A percentile compares a stretch with the other conserved stretches of the same genome.
These are phyloP conservation scores for Dolichoris vasculosae DNA, from an alignment of 1,140 invertebrate genomes.

Conservation along the genomic window DNA sequence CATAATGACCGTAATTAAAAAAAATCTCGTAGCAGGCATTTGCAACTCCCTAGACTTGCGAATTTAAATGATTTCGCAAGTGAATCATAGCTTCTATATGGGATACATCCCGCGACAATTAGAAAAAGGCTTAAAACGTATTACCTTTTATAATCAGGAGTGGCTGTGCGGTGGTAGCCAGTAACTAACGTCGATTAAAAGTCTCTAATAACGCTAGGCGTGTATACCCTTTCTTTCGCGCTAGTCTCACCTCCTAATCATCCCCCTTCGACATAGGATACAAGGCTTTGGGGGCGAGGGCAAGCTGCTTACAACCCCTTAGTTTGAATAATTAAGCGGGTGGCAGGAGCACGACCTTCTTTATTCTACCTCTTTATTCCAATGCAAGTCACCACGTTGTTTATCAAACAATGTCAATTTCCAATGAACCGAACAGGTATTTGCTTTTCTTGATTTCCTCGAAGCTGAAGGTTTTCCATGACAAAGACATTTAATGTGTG, in stretches of 20 bases:
- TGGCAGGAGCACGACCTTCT: slow-evolving; percentile 42
- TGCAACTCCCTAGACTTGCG: slow-evolving; percentile 16
- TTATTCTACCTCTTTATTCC: slow-evolving; percentile 35
- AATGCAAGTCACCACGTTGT: slow-evolving; percentile 62
- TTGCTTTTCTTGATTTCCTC: neutral
- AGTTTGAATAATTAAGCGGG: slow-evolving; percentile 73
- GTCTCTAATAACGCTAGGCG: slow-evolving; percentile 57
- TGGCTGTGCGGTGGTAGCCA: slow-evolving; percentile 32
- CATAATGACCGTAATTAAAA: neutral
- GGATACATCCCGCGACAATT: slow-evolving; percentile 63
- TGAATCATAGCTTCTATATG: slow-evolving; percentile 17
- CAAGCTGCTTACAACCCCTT: slow-evolving; percentile 74
- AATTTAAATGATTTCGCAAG: slow-evolving; percentile 30
- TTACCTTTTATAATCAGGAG: slow-evolving; percentile 69
- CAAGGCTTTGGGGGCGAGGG: slow-evolving; percentile 68
- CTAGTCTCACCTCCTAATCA: slow-evolving; percentile 50
- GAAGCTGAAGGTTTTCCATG: neutral
- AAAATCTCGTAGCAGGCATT: slow-evolving; percentile 37
- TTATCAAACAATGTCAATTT: slow-evolving; percentile 59
- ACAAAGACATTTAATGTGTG: too few relatives aligned
- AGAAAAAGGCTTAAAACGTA: slow-evolving; percentile 67
- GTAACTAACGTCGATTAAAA: slow-evolving; percentile 65
- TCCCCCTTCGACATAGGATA: neutral
- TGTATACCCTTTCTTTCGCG: slow-evolving; percentile 13
- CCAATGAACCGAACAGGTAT: slow-evolving; percentile 37